Evolutionary conservation across 2,113 vertebrate genomes (phyloP).

Genomic region (Haliaeetus leucogaster): DNA sequence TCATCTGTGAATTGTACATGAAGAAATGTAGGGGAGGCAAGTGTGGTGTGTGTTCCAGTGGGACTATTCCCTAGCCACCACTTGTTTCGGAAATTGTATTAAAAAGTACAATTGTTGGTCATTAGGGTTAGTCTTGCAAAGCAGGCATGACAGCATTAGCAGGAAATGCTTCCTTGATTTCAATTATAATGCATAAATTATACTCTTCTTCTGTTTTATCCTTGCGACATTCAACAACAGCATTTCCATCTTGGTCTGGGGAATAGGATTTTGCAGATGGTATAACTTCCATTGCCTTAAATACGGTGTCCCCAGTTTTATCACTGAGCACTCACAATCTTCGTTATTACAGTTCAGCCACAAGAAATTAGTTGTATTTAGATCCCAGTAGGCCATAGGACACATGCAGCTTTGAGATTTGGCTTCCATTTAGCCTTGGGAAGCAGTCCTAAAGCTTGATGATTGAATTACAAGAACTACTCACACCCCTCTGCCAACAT

Average conservation of each 20-base stretch:
- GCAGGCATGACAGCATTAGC: constrained; percentile 34
- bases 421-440: neutral
- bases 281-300: constrained; percentile 34
- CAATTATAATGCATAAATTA: constrained; percentile 52
- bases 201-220: neutral
- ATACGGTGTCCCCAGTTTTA: constrained; percentile 27
- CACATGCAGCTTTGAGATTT: neutral
- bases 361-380: constrained; percentile 55
- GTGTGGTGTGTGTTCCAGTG: constrained; percentile 16
- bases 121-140: constrained; percentile 62
- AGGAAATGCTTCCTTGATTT: constrained; percentile 63
- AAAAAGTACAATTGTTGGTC: constrained; percentile 59
- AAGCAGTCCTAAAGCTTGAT: neutral
- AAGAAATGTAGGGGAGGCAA: constrained; percentile 11
- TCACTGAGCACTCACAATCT: constrained; percentile 33
- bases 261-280: constrained; percentile 48
- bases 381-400: constrained; percentile 23
- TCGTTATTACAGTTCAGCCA: constrained; percentile 56
- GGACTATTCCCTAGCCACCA: constrained; percentile 9
- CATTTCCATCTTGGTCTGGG: neutral
- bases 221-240: constrained; percentile 11
- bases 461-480: constrained; percentile 31
- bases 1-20: constrained; percentile 33
- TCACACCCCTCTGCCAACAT: neutral
- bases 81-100: constrained; percentile 34